phyloP scores from a whole-genome alignment of 2,113 vertebrate species.

The Polypterus senegalus region DNA sequence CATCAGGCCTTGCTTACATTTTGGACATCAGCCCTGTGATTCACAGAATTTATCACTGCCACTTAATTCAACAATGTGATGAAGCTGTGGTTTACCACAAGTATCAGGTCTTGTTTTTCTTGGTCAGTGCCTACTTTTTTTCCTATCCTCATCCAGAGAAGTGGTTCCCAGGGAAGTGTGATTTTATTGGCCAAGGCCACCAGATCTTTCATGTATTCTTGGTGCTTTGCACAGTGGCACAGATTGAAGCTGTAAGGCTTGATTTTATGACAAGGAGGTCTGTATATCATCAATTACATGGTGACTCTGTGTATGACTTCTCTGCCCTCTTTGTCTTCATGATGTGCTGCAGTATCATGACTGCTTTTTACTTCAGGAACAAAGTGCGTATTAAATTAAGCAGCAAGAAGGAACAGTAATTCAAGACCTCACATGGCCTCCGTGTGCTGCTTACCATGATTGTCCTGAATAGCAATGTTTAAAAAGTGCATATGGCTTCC shows the following conservation, averaged over 20 bases:
- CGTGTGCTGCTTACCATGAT: too few relatives aligned
- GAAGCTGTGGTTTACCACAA: constrained; percentile 65
- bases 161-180: constrained; percentile 75
- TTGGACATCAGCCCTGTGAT: constrained; percentile 86
- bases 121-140: constrained; percentile 80
- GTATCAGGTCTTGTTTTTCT: constrained; percentile 80
- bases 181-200: constrained; percentile 84
- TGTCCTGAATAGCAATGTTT: too few relatives aligned
- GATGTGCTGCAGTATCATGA: constrained; percentile 65
- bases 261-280: constrained; percentile 66
- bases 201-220: constrained; percentile 85
- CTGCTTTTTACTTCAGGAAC: constrained; percentile 60
- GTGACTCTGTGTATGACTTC: constrained; percentile 59
- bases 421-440: too few relatives aligned
- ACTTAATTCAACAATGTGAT: constrained; percentile 3
- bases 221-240: constrained; percentile 76
- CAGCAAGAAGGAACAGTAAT: constrained; percentile 56
- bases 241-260: constrained; percentile 76
- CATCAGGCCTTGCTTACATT: constrained; percentile 71
- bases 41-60: constrained; percentile 66
- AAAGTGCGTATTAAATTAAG: constrained; percentile 52
- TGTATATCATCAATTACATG: constrained; percentile 69
- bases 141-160: constrained; percentile 79
- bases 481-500: too few relatives aligned
- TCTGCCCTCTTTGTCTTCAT: constrained; percentile 70